These are phyloP conservation scores for Diadromus collaris DNA, from an alignment of 2,888 invertebrate species.

Conservation along the genomic window DNA sequence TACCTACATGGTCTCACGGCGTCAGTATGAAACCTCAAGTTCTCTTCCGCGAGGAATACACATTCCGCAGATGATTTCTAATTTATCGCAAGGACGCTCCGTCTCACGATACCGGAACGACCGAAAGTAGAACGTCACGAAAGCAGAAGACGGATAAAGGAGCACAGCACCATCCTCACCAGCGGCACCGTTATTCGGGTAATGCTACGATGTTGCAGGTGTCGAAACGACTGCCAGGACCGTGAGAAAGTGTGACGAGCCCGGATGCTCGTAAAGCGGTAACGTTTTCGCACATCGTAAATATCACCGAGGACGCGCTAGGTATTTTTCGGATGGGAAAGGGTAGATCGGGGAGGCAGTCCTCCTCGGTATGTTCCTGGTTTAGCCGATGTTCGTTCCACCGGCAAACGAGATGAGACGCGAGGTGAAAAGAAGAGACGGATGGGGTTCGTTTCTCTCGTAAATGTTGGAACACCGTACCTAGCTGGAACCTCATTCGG, in stretches of 20 bases:
- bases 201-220: slow-evolving; percentile 37
- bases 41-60: background rate
- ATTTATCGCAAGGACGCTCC: slow-evolving; percentile 43
- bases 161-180: background rate
- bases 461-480: slow-evolving; percentile 39
- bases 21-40: background rate
- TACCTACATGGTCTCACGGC: no score
- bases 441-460: slow-evolving; percentile 52
- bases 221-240: slow-evolving; percentile 3
- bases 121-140: background rate
- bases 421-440: slow-evolving; percentile 4
- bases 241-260: slow-evolving; percentile 12
- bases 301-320: slow-evolving; percentile 54
- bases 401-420: slow-evolving; percentile 8
- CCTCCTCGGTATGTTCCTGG: background rate
- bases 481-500: slow-evolving; percentile 30
- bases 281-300: slow-evolving; percentile 65
- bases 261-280: slow-evolving; percentile 63
- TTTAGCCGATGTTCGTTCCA: background rate
- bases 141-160: background rate
- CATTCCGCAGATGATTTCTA: slow-evolving; percentile 28
- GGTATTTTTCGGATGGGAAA: slow-evolving; percentile 60
- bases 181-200: background rate
- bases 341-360: slow-evolving; percentile 41
- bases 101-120: slow-evolving; percentile 4